Percentiles rank a stretch among this genome's conserved stretches.
phyloP scores from a whole-genome alignment of 2,797 vertebrate genomes.

The Chanos chanos region DNA sequence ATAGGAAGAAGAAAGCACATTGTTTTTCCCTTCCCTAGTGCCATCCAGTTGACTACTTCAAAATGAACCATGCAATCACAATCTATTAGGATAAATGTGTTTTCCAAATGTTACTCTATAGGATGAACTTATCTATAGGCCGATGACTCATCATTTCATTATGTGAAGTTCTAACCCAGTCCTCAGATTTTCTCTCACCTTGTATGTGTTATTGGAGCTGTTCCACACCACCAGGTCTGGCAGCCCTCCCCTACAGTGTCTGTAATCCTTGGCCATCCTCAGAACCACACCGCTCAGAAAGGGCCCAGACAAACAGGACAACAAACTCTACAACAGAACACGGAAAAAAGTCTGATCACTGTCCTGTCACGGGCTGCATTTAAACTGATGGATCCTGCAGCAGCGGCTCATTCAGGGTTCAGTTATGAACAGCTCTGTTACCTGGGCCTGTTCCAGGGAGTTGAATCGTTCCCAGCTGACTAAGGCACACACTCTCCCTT shows the following conservation, averaged over 20 bases:
- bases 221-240: constrained; percentile 95
- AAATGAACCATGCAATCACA: too few relatives aligned
- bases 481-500: constrained; percentile 70
- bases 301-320: constrained; percentile 81
- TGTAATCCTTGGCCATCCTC: constrained; percentile 81
- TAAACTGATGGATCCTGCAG: too few relatives aligned
- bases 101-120: too few relatives aligned
- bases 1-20: too few relatives aligned
- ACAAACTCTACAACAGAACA: constrained; percentile 74
- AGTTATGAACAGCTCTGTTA: constrained; percentile 41
- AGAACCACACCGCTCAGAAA: constrained; percentile 83
- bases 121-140: too few relatives aligned
- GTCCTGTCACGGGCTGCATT: too few relatives aligned
- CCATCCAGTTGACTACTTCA: too few relatives aligned
- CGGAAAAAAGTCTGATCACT: too few relatives aligned
- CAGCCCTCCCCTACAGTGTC: constrained; percentile 87
- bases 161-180: neutral
- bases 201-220: constrained; percentile 65
- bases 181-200: constrained; percentile 75
- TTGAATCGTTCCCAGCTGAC: constrained; percentile 87
- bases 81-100: too few relatives aligned
- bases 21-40: too few relatives aligned
- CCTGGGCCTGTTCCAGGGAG: constrained; percentile 75
- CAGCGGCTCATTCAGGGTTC: too few relatives aligned
- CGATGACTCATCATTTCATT: too few relatives aligned